These are phyloP conservation scores for Craterocephalus amniculus DNA, from an alignment of 2,797 vertebrate species.

Conservation along the genomic window DNA sequence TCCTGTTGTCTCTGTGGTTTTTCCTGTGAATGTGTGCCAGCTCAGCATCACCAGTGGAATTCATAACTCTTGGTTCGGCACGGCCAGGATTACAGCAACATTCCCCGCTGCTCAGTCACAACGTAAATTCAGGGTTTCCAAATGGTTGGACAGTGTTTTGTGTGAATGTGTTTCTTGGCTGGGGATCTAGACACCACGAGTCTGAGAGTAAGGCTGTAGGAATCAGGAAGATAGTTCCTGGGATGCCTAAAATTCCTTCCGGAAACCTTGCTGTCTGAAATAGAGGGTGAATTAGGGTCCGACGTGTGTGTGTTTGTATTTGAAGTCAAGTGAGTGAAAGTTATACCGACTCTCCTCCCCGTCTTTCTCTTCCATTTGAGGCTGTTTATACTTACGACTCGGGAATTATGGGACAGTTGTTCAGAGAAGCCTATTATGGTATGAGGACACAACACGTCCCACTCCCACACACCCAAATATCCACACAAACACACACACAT, in stretches of 20 bases:
- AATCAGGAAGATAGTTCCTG: conserved; percentile 75
- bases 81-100: conserved; percentile 62
- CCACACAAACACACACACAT: conserved; percentile 38
- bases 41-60: conserved; percentile 65
- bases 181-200: conserved; percentile 68
- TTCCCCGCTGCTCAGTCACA: conserved; percentile 65
- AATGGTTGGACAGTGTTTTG: conserved; percentile 35
- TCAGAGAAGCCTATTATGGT: conserved; percentile 79
- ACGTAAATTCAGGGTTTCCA: conserved; percentile 60
- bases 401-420: conserved; percentile 74
- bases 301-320: conserved; percentile 22
- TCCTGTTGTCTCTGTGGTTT: conserved; percentile 54
- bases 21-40: conserved; percentile 47
- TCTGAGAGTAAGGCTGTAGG: conserved; percentile 68
- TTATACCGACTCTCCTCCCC: conserved; percentile 52
- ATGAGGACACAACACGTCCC: conserved; percentile 71
- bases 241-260: conserved; percentile 76
- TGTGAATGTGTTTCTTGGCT: conserved; percentile 62
- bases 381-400: conserved; percentile 72
- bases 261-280: conserved; percentile 75
- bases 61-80: conserved; percentile 48
- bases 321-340: conserved; percentile 38
- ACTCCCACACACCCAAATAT: conserved; percentile 53
- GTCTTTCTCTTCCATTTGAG: conserved; percentile 67
- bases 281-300: conserved; percentile 61